phyloP scores from a whole-genome alignment of 37 sponge, comb jelly and placozoan species.

The Chondrosia reniformis region DNA sequence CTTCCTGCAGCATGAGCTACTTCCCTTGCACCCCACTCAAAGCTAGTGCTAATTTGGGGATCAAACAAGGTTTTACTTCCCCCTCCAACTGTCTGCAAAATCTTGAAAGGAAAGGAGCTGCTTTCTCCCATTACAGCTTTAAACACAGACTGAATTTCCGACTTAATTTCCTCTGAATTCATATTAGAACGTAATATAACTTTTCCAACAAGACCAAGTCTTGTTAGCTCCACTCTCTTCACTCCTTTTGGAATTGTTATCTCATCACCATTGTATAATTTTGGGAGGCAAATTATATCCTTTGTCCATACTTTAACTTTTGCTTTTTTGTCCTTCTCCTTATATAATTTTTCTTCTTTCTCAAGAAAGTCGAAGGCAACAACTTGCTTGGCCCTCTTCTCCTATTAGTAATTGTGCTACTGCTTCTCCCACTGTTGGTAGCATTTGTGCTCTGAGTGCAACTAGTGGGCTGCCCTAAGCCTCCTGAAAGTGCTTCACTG shows the following conservation, averaged over 20 bases:
- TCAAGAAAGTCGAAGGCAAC: constrained; percentile 1
- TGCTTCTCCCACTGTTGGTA: not conserved
- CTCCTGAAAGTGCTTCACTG: constrained; percentile 2
- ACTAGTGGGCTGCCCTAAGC: not conserved
- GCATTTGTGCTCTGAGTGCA: not conserved
- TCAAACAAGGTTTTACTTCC: constrained; percentile 7
- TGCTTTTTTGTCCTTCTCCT: not conserved
- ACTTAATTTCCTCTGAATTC: not conserved
- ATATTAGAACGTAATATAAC: not conserved
- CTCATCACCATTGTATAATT: not conserved
- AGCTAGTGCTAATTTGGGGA: not conserved
- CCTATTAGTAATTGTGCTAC: not conserved
- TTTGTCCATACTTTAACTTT: constrained; percentile 15
- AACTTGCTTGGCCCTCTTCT: not conserved
- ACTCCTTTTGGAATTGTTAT: constrained; percentile 2
- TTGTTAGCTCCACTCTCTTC: not conserved
- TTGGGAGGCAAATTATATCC: constrained; percentile 17
- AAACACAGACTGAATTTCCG: constrained; percentile 9
- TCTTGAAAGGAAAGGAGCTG: not conserved
- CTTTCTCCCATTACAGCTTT: constrained; percentile 12
- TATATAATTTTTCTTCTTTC: constrained; percentile 7
- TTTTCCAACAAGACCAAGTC: constrained; percentile 11
- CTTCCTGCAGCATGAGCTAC: constrained; percentile 15
- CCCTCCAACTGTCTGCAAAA: constrained; percentile 12
- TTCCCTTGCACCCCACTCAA: constrained; percentile 19